Conservation (phyloP, 2,888 invertebrate species). For the Cheilosia vernalis region DNA sequence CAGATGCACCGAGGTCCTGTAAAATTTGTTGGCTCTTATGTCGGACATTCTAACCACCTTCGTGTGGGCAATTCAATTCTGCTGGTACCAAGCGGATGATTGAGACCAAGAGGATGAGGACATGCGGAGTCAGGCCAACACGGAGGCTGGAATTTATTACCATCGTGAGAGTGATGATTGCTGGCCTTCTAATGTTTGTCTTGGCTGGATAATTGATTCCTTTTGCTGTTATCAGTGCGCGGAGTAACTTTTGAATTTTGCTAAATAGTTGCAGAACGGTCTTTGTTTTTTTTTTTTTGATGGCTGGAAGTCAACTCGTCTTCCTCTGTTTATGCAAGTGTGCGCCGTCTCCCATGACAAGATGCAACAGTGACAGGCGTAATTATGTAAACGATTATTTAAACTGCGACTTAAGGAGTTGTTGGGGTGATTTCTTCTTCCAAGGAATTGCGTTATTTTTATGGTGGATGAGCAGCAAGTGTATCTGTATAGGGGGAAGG, state of each 20-base stretch:
- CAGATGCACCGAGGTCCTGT: conserved; percentile 56
- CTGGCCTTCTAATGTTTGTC: conserved; percentile 29
- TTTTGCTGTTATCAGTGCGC: conserved; percentile 54
- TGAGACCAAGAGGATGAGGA: conserved; percentile 11
- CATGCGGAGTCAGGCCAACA: conserved; percentile 5
- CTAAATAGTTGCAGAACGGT: conserved; percentile 18
- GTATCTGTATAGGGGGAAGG: conserved; percentile 31
- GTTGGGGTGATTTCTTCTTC: conserved; percentile 37
- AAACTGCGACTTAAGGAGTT: conserved; percentile 37
- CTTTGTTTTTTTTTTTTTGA: neutral
- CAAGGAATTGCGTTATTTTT: conserved; percentile 61
- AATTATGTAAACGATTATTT: conserved; percentile 73
- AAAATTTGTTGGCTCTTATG: conserved; percentile 72
- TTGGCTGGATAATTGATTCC: conserved; percentile 70
- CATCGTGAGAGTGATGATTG: conserved; percentile 47
- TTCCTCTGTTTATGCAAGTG: neutral
- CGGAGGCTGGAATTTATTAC: conserved; percentile 31
- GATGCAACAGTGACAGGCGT: conserved; percentile 65
- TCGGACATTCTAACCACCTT: conserved; percentile 73
- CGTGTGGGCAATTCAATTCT: conserved; percentile 71
- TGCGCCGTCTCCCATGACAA: conserved; percentile 74
- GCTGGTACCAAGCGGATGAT: conserved; percentile 40
- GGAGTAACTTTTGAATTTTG: conserved; percentile 64
- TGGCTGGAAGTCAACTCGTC: neutral
- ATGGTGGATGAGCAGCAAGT: conserved; percentile 56